phyloP scores from a whole-genome alignment of 2,797 vertebrate genomes.

The Carduelis carduelis region DNA sequence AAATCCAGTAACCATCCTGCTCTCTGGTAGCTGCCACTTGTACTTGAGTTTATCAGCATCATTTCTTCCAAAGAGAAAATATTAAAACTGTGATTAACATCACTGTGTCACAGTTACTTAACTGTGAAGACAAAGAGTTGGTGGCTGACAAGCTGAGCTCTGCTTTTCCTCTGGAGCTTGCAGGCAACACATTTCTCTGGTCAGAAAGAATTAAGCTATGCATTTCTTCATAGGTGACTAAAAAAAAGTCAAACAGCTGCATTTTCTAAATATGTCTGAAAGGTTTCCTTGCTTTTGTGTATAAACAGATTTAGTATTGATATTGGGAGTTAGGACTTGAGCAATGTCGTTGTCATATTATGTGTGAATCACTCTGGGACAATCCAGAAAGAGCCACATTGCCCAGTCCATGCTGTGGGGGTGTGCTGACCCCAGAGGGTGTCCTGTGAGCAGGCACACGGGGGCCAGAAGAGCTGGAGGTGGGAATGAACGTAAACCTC shows the following conservation, averaged over 20 bases:
- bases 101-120: not conserved
- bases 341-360: not conserved
- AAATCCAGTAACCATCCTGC: not conserved
- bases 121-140: not conserved
- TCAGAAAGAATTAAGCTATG: not conserved
- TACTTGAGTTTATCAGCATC: not conserved
- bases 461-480: not conserved
- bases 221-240: not conserved
- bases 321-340: not conserved
- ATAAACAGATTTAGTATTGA: not conserved
- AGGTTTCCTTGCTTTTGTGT: not conserved
- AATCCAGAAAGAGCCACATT: not conserved
- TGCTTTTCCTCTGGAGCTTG: not conserved
- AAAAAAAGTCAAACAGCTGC: not conserved
- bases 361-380: not conserved
- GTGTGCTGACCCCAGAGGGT: not conserved
- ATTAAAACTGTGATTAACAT: not conserved
- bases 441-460: not conserved
- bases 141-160: not conserved
- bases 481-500: not conserved
- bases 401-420: rapidly evolving
- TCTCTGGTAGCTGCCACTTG: not conserved
- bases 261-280: not conserved
- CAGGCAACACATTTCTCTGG: not conserved
- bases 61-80: not conserved